Percentiles rank a stretch among this genome's conserved stretches.
These are phyloP conservation scores for Denticeps clupeoides DNA, from an alignment of 2,797 vertebrate species.

Conservation along the genomic window DNA sequence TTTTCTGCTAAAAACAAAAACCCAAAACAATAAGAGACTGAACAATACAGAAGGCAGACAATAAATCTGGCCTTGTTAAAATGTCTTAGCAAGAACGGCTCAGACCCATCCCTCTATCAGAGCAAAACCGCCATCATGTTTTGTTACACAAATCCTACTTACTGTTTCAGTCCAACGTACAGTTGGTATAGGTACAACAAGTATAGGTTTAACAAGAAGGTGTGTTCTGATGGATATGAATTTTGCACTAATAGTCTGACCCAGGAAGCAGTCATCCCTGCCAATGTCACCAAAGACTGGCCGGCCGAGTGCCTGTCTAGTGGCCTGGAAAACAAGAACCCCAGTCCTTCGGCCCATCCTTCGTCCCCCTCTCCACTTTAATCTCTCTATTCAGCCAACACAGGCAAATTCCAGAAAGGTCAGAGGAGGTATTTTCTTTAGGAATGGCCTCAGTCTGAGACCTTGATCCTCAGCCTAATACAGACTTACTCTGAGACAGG, in stretches of 20 bases:
- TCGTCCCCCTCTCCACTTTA: constrained; percentile 35
- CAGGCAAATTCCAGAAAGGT: constrained; percentile 54
- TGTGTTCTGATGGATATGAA: neutral
- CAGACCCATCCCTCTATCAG: neutral
- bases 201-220: no score
- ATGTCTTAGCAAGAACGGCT: neutral
- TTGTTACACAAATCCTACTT: neutral
- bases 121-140: constrained; percentile 4
- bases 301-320: constrained; percentile 38
- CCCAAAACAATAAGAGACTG: neutral
- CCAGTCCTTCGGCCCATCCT: constrained; percentile 31
- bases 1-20: constrained; percentile 25
- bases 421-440: constrained; percentile 44
- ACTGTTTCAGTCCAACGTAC: no score
- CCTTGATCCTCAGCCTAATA: constrained; percentile 7
- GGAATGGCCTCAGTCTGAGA: constrained; percentile 17
- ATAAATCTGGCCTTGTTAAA: constrained; percentile 14
- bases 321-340: constrained; percentile 48
- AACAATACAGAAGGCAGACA: constrained; percentile 30
- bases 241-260: constrained; percentile 28
- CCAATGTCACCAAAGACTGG: constrained; percentile 31
- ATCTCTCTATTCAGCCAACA: constrained; percentile 44
- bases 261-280: constrained; percentile 36
- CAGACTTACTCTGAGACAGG: no score
- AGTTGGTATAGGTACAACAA: no score